phyloP scores from a whole-genome alignment of 2,113 vertebrate species.

The Notarius quadriscutis region DNA sequence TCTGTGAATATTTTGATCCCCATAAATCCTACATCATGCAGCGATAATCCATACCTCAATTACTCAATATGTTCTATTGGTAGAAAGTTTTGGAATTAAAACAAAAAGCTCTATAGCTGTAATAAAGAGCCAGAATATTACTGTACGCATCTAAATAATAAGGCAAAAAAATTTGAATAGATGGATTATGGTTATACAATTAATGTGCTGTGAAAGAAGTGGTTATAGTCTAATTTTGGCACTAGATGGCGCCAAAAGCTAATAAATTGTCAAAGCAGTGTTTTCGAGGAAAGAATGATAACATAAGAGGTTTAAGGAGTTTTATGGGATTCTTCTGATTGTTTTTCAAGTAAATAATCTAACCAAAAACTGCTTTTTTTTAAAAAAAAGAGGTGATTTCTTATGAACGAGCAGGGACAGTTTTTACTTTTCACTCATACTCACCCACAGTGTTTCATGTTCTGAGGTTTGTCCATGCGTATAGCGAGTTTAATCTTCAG shows the following conservation, averaged over 20 bases:
- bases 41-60: not conserved
- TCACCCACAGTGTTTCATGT: constrained; percentile 99
- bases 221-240: not conserved
- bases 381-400: not conserved
- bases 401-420: not conserved
- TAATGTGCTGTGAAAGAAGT: not conserved
- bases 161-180: not conserved
- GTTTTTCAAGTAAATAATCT: not conserved
- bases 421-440: constrained; percentile 27
- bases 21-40: too few species aligned
- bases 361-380: not conserved
- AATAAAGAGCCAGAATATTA: not conserved
- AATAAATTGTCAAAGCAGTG: not conserved
- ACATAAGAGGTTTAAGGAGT: not conserved
- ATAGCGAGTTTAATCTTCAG: constrained; percentile 96
- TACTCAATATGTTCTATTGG: not conserved
- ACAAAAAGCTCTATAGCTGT: not conserved
- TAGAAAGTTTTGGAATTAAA: not conserved
- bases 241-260: constrained; percentile 39
- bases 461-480: constrained; percentile 98
- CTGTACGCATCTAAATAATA: not conserved
- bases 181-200: not conserved
- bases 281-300: not conserved
- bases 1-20: too few species aligned
- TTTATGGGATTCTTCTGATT: not conserved